These are phyloP conservation scores for Myotis findleyi DNA, from an alignment of 2,797 vertebrate species.

Conservation along the genomic window DNA sequence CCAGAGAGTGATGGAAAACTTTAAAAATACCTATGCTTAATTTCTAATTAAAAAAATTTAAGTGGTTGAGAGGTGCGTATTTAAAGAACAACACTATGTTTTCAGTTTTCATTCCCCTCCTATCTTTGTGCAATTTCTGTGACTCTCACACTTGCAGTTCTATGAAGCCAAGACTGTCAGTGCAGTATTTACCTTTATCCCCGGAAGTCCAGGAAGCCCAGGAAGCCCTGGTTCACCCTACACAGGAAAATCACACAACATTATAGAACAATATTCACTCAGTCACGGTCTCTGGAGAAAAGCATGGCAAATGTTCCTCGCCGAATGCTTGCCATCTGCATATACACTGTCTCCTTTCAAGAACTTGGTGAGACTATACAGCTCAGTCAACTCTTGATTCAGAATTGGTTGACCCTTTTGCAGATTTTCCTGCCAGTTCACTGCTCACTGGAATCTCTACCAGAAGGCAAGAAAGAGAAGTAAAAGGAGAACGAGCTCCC, in stretches of 20 bases:
- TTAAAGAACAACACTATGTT: background rate
- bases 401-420: background rate
- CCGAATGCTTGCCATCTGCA: background rate
- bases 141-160: background rate
- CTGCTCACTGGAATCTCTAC: background rate
- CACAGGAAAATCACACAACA: constrained; percentile 95
- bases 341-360: background rate
- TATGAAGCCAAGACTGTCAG: constrained; percentile 55
- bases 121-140: background rate
- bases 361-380: constrained; percentile 22
- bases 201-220: constrained; percentile 99
- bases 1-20: background rate
- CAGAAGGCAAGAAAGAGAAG: background rate
- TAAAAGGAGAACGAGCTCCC: background rate
- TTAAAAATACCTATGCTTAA: background rate
- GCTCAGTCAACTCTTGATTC: constrained; percentile 76
- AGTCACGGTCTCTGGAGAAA: constrained; percentile 58
- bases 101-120: background rate
- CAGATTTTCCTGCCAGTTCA: background rate
- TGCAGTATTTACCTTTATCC: constrained; percentile 98
- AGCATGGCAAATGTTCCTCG: constrained; percentile 64
- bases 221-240: constrained; percentile 99
- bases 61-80: background rate
- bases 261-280: constrained; percentile 89
- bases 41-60: constrained; percentile 42